Evolutionary conservation across 2,888 invertebrate species (phyloP), one percentile per base, ranked within the genome.

Genomic region (Coremacera marginata): DNA sequence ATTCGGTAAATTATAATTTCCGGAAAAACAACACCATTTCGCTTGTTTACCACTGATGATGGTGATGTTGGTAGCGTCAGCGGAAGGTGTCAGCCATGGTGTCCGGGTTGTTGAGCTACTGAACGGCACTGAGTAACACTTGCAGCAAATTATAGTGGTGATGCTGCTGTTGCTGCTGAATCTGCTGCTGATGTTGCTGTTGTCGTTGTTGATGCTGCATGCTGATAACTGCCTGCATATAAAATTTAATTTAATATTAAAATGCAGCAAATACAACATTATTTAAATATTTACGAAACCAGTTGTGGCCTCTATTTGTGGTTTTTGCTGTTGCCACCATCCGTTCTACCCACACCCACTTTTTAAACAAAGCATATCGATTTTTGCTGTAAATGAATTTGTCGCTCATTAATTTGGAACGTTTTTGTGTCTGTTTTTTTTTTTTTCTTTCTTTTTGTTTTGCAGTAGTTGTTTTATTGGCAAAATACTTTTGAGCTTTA

Each of bases 21-120:
- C 49, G 51, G 51, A 68, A 68, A 51, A 25, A 68, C 68, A 68
- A 68, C 68, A 44, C 22, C 25, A 51, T 68, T 67, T 25, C 51
- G 31, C 31, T 63, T 63, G 63, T 63, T 31, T 31, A 55, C 55
- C 19, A 7, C 44, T 44, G 44, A 44, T 44, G 44, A 11, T 44
- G 44, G 44, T 44, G 44, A 44, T 44, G 44, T 44, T 44, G 44
- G 44, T 44, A 44, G 44, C 44, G 14, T 44, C 44, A 19, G 19
- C 34, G 27, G 63, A 14, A 31, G 63, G 27, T 19, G 25, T 60
- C 11, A 27, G 27, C 22, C 57, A 22, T 27, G 7, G 57, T 22
- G 19, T 60, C 19, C 57, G 57, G 27, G 57, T 60, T 60, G 57
- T 44, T 55, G 55, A 14, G 22, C 19, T 44, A 11, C 44, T 44